Evolutionary conservation across 2,113 vertebrate species (phyloP), one percentile per base, ranked within the genome.

Genomic region (Rissa tridactyla): DNA sequence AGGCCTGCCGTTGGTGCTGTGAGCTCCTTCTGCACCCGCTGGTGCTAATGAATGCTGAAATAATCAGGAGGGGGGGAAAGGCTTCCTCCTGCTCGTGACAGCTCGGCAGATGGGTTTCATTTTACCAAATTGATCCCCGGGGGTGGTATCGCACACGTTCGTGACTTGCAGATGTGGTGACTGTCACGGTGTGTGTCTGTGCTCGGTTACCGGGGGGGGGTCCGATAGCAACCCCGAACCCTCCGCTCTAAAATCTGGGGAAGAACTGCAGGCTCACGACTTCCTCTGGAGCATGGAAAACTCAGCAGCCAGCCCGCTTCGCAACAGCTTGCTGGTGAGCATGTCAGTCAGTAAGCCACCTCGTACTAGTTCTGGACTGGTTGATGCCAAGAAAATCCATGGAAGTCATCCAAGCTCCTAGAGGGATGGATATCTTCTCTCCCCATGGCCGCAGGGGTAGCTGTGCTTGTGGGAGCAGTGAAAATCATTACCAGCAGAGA

Each of bases 101-200:
- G 85, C 76, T 90, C 0, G 0, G 71, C 90, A 93, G 77, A 90
- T 75, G 66, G 72, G 55, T 78, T 92, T 86, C n/a, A 4, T 78
- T 95, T 81, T 83, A 30, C 78, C 72, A 79, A 42, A 40, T 36
- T 47, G 62, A 73, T 94, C 75, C 68, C 54, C 0, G 55, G 85
- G 71, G 79, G 42, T 86, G 88, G 64, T 55, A 51, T 78, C 0
- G 0, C 82, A 51, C 55, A 7, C 2, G 2, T 62, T 91, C 1
- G 10, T 95, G 94, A 71, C 86, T 90, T 88, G 76, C 80, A 88
- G 91, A 75, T 88, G 90, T 69, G 88, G 76, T 90, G 86, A 44
- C 72, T 95, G 51, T 94, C 84, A 32, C 2, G 0, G 69, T 32
- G 22, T 11, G 2, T 79, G 36, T 40, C 83, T 88, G 49, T 4